Conservation (phyloP, 2,113 vertebrate genomes). For the Caranx melampygus region DNA sequence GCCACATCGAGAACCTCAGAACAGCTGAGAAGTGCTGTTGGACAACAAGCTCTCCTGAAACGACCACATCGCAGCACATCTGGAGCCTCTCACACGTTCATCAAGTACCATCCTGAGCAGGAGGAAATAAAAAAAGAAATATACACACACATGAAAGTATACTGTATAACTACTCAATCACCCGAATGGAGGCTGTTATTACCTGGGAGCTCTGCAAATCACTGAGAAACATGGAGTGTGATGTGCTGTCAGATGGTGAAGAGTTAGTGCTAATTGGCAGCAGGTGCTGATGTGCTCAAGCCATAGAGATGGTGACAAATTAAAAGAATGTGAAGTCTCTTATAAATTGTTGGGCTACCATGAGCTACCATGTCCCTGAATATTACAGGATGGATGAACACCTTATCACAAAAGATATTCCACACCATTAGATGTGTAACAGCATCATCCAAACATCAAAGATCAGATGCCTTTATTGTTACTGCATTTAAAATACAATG, state of each 20-base stretch:
- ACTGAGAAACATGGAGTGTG: constrained; percentile 48
- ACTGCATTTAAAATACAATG: too few species aligned
- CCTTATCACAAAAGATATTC: too few species aligned
- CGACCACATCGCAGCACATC: constrained; percentile 54
- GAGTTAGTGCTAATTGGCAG: constrained; percentile 67
- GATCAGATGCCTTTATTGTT: too few species aligned
- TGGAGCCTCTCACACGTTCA: constrained; percentile 65
- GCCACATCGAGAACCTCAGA: constrained; percentile 21
- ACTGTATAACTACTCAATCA: constrained; percentile 71
- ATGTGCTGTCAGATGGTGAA: constrained; percentile 58
- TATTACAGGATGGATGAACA: too few species aligned
- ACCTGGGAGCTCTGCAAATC: constrained; percentile 59
- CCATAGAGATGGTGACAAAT: constrained; percentile 18
- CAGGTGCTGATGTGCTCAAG: constrained; percentile 65
- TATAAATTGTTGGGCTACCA: too few species aligned
- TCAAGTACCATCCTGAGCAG: constrained; percentile 56
- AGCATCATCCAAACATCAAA: too few species aligned
- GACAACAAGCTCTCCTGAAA: constrained; percentile 54
- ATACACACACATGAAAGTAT: constrained; percentile 44
- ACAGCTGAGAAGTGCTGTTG: constrained; percentile 45
- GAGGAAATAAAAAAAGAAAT: constrained; percentile 6
- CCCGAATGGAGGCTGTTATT: constrained; percentile 71
- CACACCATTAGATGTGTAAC: too few species aligned
- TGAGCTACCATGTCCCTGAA: too few species aligned
- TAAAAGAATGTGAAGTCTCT: too few species aligned